Conservation (phyloP, 2,113 vertebrate genomes). For the Antechinus stuartii region DNA sequence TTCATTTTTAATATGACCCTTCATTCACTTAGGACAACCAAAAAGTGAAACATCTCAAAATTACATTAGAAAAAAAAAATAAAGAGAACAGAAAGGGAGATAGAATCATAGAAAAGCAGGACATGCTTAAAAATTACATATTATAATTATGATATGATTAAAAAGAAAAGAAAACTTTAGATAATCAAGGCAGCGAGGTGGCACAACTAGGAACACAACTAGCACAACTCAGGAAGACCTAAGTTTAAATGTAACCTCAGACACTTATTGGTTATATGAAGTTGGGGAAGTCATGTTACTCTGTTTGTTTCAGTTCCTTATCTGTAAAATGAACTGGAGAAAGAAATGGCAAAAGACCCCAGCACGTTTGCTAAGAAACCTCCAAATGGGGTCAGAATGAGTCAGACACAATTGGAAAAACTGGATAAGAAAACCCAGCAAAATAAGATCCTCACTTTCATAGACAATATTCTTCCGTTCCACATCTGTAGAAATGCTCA, state of each 20-base stretch:
- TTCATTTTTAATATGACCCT: background rate
- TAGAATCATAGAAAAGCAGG: background rate
- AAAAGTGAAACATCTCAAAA: background rate
- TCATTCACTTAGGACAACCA: background rate
- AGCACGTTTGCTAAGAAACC: background rate
- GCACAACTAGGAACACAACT: background rate
- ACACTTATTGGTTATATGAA: background rate
- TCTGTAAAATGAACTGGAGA: conserved; percentile 33
- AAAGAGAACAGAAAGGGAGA: background rate
- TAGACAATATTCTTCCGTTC: background rate
- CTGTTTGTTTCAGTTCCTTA: background rate
- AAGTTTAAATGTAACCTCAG: background rate
- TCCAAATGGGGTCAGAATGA: background rate
- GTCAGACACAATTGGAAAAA: background rate
- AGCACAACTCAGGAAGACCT: background rate
- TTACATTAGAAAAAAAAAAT: background rate
- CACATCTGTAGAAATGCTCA: background rate
- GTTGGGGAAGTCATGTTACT: background rate
- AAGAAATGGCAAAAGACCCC: background rate
- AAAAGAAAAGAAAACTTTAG: background rate
- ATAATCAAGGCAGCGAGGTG: background rate
- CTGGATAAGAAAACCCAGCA: background rate
- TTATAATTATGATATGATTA: background rate
- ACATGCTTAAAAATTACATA: background rate
- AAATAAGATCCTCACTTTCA: background rate